Conservation (phyloP, 1,140 invertebrate species). For the Scaptomyza montana region DNA sequence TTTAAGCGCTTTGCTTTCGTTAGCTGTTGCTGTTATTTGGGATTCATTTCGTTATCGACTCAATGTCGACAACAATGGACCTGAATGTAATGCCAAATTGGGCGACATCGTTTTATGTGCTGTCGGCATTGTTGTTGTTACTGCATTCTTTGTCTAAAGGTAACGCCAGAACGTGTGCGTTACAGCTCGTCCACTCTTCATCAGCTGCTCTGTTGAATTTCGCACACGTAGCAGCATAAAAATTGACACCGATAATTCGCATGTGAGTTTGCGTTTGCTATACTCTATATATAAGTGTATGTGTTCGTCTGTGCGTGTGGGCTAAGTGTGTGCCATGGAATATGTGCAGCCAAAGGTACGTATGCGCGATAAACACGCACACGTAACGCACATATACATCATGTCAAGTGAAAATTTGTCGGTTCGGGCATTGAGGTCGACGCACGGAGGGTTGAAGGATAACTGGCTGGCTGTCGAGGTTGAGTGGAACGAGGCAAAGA, state of each 20-base stretch:
- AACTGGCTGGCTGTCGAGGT: conserved; percentile 1
- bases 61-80: conserved; percentile 63
- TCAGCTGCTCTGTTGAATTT: conserved; percentile 74
- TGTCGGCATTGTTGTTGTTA: conserved; percentile 14
- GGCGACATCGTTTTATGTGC: conserved; percentile 69
- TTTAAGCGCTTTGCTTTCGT: conserved; percentile 30
- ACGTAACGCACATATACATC: conserved; percentile 76
- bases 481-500: background rate
- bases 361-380: conserved; percentile 79
- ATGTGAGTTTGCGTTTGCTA: conserved; percentile 15
- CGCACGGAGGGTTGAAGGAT: background rate
- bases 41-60: conserved; percentile 76
- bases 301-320: conserved; percentile 5
- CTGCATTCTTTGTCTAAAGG: conserved; percentile 34
- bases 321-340: conserved; percentile 11
- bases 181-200: conserved; percentile 70
- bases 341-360: conserved; percentile 48
- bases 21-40: conserved; percentile 17
- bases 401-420: conserved; percentile 66
- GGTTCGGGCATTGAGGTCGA: conserved; percentile 15
- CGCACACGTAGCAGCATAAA: conserved; percentile 81
- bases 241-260: conserved; percentile 80
- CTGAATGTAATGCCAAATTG: conserved; percentile 75
- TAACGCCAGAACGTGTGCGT: conserved; percentile 17
- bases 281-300: conserved; percentile 4